A percentile compares a stretch with the other conserved stretches of the same genome.
These are phyloP conservation scores for Coremacera marginata DNA, from an alignment of 2,888 invertebrate species.

Conservation along the genomic window DNA sequence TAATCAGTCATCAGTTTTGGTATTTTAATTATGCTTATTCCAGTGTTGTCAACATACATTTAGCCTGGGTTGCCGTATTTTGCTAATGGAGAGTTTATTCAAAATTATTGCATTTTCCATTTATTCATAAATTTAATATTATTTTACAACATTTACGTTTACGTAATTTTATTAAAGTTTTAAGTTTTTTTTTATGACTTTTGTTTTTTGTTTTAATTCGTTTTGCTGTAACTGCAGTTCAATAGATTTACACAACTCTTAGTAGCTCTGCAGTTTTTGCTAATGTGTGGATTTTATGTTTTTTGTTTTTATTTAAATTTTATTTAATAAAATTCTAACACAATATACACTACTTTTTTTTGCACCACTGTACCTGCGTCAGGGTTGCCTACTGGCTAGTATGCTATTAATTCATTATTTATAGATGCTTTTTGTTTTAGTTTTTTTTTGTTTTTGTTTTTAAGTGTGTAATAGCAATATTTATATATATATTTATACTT, in stretches of 20 bases:
- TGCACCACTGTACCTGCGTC: neutral
- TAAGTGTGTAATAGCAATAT: slow-evolving; percentile 46
- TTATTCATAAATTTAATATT: slow-evolving; percentile 17
- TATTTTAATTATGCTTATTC: neutral
- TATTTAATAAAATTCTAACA: slow-evolving; percentile 67
- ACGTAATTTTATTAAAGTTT: slow-evolving; percentile 12
- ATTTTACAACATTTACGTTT: slow-evolving; percentile 34
- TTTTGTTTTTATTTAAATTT: slow-evolving; percentile 55
- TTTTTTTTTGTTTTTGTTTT: slow-evolving; percentile 33
- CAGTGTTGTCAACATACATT: slow-evolving; percentile 8
- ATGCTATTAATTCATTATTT: slow-evolving; percentile 48
- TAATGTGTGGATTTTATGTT: slow-evolving; percentile 23
- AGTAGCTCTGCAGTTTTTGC: slow-evolving; percentile 4
- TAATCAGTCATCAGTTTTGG: slow-evolving; percentile 30
- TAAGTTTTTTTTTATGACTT: slow-evolving; percentile 18
- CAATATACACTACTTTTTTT: slow-evolving; percentile 52
- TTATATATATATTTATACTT: slow-evolving; percentile 44
- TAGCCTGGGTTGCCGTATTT: neutral
- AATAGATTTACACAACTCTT: slow-evolving; percentile 51
- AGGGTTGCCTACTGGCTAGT: slow-evolving; percentile 26
- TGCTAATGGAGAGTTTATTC: slow-evolving; percentile 1
- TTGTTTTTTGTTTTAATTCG: slow-evolving; percentile 26
- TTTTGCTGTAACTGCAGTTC: slow-evolving; percentile 18
- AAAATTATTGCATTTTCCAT: slow-evolving; percentile 32
- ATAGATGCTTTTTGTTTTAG: slow-evolving; percentile 27